These are phyloP conservation scores for Myotis pilosus DNA, from an alignment of 2,797 vertebrate species.

Conservation along the genomic window DNA sequence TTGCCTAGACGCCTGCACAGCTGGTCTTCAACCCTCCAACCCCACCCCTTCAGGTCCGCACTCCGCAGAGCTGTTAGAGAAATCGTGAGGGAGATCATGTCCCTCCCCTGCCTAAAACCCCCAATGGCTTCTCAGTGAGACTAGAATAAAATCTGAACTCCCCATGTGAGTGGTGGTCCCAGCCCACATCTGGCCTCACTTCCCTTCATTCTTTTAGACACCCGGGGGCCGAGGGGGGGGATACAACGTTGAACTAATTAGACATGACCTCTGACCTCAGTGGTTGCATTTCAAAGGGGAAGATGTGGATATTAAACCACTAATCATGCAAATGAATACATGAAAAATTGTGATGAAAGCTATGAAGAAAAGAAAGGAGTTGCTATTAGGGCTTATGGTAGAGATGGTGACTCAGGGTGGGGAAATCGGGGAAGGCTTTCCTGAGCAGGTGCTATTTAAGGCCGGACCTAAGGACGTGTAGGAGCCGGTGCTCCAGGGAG, in stretches of 20 bases:
- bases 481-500: not conserved
- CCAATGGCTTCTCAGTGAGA: too few species aligned
- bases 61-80: too few species aligned
- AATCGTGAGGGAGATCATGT: too few species aligned
- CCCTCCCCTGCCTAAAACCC: too few species aligned
- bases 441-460: not conserved
- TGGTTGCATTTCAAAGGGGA: not conserved
- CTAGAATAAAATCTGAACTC: too few species aligned
- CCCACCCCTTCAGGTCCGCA: too few species aligned
- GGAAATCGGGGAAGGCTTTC: not conserved
- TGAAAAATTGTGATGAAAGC: not conserved
- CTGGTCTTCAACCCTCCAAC: too few species aligned
- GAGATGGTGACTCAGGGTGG: not conserved
- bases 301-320: not conserved
- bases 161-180: too few species aligned
- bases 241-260: not conserved
- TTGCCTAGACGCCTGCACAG: too few species aligned
- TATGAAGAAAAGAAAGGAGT: not conserved
- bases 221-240: too few species aligned
- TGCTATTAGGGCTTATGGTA: not conserved
- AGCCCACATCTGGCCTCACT: too few species aligned
- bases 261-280: not conserved
- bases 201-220: not conserved
- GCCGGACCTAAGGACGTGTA: not conserved
- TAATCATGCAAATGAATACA: not conserved